Evolutionary conservation across 2,888 invertebrate genomes (phyloP), one percentile per base, ranked within the genome.

Genomic region (Aspidapion aeneum): DNA sequence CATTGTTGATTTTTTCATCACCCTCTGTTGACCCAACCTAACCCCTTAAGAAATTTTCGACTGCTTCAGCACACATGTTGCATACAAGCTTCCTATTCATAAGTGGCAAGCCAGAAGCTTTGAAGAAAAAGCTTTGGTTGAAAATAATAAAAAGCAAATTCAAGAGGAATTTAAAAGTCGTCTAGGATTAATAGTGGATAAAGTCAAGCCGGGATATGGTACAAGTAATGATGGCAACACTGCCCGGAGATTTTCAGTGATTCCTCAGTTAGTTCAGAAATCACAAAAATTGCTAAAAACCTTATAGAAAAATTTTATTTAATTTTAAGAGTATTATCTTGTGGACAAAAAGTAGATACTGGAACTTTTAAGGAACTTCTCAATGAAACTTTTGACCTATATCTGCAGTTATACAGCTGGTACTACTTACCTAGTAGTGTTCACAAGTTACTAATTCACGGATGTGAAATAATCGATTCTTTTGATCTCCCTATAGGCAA

Each of bases 391-490:
- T 17, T 49, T 18, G 50, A 58, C 20, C 49, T 48, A n/a, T 58
- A 58, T 18, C 48, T 58, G 17, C 1, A 62, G 1, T 48, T 21
- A 50, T 48, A 48, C 49, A 61, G 63, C 18, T 48, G 50, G 58
- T 58, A 60, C n/a, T 57, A 57, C 17, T n/a, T 57, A 17, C 57
- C 21, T 17, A 57, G 35, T 19, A 55, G 18, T 7, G 19, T 57
- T 58, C 54, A 66, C 57, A 63, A 55, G 49, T 17, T 50, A 52
- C 21, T 51, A 21, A 48, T 56, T 57, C 19, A 60, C 5, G 57
- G 54, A 55, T 17, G 22, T 65, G 50, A 61, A 2, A 57, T 50
- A 18, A 48, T 50, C 21, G 20, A 48, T 16, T 61, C 19, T 17
- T 22, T 57, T 21, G 21, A 57, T 57, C 19, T 51, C 49, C 49